Percentiles rank a stretch among this genome's conserved stretches.
Evolutionary conservation across 2,113 vertebrate species (phyloP).

Genomic region (Phalacrocorax brasilianus): DNA sequence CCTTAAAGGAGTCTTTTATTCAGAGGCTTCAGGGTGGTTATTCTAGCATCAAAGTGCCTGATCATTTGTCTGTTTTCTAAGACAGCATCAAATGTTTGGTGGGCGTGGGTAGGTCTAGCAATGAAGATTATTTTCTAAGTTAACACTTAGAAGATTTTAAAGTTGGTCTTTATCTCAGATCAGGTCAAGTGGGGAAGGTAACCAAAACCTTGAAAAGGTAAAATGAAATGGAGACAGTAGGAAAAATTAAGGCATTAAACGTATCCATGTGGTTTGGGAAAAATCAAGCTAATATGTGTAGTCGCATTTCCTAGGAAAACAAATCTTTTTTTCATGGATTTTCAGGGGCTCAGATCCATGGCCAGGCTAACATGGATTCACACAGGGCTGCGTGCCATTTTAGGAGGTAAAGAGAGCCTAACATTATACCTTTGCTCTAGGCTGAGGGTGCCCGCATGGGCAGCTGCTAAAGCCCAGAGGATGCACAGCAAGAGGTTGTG

Average conservation of each 20-base stretch:
- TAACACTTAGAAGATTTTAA: background rate
- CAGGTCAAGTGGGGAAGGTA: background rate
- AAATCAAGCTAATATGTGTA: fast-evolving
- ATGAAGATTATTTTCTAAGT: background rate
- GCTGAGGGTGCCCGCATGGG: background rate
- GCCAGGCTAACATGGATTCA: background rate
- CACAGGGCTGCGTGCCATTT: background rate
- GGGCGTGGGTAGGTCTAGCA: background rate
- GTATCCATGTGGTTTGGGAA: background rate
- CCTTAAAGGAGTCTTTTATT: background rate
- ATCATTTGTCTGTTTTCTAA: background rate
- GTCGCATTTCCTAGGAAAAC: background rate
- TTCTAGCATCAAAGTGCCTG: background rate
- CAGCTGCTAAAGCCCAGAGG: background rate
- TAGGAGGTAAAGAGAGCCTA: background rate
- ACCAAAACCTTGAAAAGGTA: background rate
- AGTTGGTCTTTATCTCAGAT: background rate
- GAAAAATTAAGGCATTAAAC: background rate
- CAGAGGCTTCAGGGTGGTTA: background rate
- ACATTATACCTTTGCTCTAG: background rate
- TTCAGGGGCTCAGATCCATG: background rate
- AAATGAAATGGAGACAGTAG: background rate
- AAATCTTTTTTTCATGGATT: background rate
- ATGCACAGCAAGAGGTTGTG: background rate
- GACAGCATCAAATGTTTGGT: background rate